phyloP scores from a whole-genome alignment of 2,797 vertebrate species.

The Chelidonichthys spinosus region DNA sequence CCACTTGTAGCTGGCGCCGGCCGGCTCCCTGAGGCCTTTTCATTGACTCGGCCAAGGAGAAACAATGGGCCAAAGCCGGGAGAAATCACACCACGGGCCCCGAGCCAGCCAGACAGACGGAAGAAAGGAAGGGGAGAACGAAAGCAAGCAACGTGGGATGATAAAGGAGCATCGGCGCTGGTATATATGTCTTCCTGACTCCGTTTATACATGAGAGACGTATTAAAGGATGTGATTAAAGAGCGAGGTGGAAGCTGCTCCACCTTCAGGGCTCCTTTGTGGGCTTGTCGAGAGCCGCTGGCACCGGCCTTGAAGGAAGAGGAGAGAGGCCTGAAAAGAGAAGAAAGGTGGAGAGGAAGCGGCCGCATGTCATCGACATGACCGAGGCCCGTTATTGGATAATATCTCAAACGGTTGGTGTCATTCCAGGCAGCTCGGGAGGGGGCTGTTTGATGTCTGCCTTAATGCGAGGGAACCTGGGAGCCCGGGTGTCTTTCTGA shows the following conservation, averaged over 20 bases:
- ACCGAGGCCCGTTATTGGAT: slow-evolving; percentile 47
- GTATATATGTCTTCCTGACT: slow-evolving; percentile 26
- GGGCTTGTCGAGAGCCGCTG: slow-evolving; percentile 57
- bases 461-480: slow-evolving; percentile 34
- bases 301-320: slow-evolving; percentile 52
- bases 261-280: slow-evolving; percentile 55
- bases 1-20: slow-evolving; percentile 68
- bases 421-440: slow-evolving; percentile 39
- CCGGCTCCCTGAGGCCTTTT: slow-evolving; percentile 51
- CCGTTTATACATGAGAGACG: slow-evolving; percentile 49
- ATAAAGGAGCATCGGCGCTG: slow-evolving; percentile 37
- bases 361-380: slow-evolving; percentile 46
- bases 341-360: slow-evolving; percentile 37
- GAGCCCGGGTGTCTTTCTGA: slow-evolving; percentile 31
- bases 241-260: slow-evolving; percentile 43
- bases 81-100: slow-evolving; percentile 58
- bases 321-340: slow-evolving; percentile 10
- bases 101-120: slow-evolving; percentile 53
- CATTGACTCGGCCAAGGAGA: slow-evolving; percentile 56
- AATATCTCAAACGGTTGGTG: slow-evolving; percentile 20
- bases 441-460: slow-evolving; percentile 44
- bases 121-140: slow-evolving; percentile 1
- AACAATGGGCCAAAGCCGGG: slow-evolving; percentile 65
- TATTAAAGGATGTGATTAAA: slow-evolving; percentile 60
- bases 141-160: slow-evolving; percentile 27